Base-by-base conservation (phyloP, 2,113 vertebrate genomes). In the Calyptomena viridis region DNA sequence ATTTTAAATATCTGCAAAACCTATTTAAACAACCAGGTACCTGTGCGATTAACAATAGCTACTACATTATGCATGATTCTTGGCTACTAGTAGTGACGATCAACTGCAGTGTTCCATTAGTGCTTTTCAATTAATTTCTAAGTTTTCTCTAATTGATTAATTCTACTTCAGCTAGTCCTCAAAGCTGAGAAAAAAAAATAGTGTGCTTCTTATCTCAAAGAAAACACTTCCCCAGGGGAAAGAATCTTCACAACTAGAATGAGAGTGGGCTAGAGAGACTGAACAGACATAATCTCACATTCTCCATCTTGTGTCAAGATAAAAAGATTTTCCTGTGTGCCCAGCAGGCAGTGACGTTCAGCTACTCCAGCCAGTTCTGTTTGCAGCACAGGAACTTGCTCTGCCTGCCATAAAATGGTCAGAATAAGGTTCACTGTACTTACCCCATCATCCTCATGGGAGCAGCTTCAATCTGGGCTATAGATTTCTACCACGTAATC, bases 61-160 rank as follows among this genome's bases (percentile, higher is more conserved):
- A 18, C 28, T 94, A 80, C 39, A 73, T 95, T 90, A 95, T 86
- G 63, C 68, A 84, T 91, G 68, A 59, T 74, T 88, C 72, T 80
- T 83, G 59, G 42, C 82, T 90, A 37, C 78, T 86, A 53, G 46
- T 25, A 73, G 9, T 91, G 80, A 66, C 14, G 86, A 77, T 50
- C 39, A 89, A 21, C 50, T 55, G 42, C 75, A 83, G 55, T 44
- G 28, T 93, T 94, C 75, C 87, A 50, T 90, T 47, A 74, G 21
- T 77, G 75, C 79, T 91, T 95, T 95, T 95, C 82, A 94, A 80
- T 90, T 90, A 83, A 22, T 72, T 91, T 67, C 63, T 88, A 82
- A 62, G 30, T 73, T 74, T 95, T 94, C 63, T 90, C 72, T 53
- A 30, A 27, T 66, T 85, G 52, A 94, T 79, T 76, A 66, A 68